Evolutionary conservation across 2,113 vertebrate genomes (phyloP).

Genomic region (Bolborhynchus lineola): DNA sequence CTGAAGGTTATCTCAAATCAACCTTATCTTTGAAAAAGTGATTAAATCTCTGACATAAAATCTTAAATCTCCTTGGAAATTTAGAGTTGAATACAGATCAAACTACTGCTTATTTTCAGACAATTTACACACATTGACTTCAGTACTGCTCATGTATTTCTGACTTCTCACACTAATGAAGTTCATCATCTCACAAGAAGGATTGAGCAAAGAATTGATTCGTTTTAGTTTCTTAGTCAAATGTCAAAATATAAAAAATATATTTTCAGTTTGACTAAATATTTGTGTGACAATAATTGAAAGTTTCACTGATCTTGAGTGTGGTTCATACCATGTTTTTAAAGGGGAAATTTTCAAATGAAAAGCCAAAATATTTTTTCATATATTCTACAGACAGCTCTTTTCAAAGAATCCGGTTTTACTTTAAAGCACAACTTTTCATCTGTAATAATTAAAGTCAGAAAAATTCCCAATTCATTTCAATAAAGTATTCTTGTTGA

Average conservation of each 20-base stretch:
- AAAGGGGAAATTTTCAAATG: background rate
- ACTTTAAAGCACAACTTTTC: background rate
- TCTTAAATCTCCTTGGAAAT: background rate
- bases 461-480: background rate
- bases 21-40: background rate
- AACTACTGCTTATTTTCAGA: background rate
- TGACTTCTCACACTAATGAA: background rate
- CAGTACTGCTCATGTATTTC: background rate
- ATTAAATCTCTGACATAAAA: conserved; percentile 24
- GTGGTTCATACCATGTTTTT: background rate
- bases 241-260: background rate
- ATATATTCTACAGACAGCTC: background rate
- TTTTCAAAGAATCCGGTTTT: background rate
- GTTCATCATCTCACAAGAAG: background rate
- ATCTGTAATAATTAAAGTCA: background rate
- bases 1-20: background rate
- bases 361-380: background rate
- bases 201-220: background rate
- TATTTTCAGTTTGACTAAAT: background rate
- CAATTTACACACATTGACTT: background rate
- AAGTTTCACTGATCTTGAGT: background rate
- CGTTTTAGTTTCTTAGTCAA: background rate
- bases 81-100: background rate
- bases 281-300: background rate
- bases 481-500: background rate